Evolutionary conservation across 2,888 invertebrate genomes (phyloP), one percentile per base, ranked within the genome.

Genomic region (Hyles lineata): DNA sequence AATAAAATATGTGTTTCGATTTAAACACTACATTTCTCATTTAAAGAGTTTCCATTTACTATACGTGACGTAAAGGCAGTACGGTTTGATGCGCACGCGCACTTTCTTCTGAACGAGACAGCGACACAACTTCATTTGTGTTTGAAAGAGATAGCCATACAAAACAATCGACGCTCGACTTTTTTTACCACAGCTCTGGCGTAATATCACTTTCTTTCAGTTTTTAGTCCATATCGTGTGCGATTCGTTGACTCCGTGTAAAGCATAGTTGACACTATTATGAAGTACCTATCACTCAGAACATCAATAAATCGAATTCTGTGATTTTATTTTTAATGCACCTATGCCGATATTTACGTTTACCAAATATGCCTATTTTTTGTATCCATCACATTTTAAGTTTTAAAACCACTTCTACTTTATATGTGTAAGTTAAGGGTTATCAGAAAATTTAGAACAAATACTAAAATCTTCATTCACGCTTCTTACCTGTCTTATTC

Each of bases 191-290:
- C 84, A 83, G 84, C 84, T 83, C 82, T 88, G 86, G 84, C 86
- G 89, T 90, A 90, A 91, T 86, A 87, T 86, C 85, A 92, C 93
- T 93, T 93, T 93, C 93, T 92, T 93, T 85, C 84, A 83, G 85
- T 88, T 88, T 89, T 90, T 90, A 84, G 75, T 76, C 52, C 43
- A 17, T 76, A 74, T 82, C 88, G 87, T 88, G 87, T 87, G 82
- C 86, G 79, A 88, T 87, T 83, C 90, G 86, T 91, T 91, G 90
- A 89, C 91, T 90, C 80, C 83, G 81, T 77, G 79, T 84, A 80
- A 79, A 77, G 81, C 72, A 73, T 70, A 52, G 75, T 71, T 72
- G 74, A 58, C 79, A 78, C 72, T 73, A 62, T n/a, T 71, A 59
- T 21, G 70, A 69, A 67, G 71, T 72, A n/a, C n/a, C n/a, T n/a